A percentile compares a stretch with the other conserved stretches of the same genome.
phyloP scores from a whole-genome alignment of 1,140 invertebrate genomes.

The Drosophila biarmipes region DNA sequence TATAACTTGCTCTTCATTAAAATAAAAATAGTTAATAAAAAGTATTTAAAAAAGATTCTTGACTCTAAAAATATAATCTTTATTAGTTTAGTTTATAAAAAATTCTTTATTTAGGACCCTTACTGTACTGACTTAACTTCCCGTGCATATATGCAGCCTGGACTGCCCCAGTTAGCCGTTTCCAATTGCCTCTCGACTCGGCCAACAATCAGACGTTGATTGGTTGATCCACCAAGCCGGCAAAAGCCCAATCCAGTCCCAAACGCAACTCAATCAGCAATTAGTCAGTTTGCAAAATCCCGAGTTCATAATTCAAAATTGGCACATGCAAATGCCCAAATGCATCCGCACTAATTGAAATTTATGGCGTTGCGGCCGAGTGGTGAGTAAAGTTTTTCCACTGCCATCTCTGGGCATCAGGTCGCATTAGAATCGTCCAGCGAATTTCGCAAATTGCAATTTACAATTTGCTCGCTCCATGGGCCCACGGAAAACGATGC shows the following conservation, averaged over 20 bases:
- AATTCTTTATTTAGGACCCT: not conserved
- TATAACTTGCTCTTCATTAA: no score
- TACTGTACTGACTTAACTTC: not conserved
- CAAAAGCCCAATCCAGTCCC: conserved; percentile 6
- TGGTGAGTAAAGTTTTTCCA: conserved; percentile 31
- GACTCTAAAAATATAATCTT: no score
- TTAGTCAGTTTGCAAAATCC: conserved; percentile 52
- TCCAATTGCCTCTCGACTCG: conserved; percentile 22
- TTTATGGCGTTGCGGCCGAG: conserved; percentile 52
- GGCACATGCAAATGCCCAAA: conserved; percentile 45
- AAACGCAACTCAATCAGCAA: conserved; percentile 56
- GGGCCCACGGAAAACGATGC: conserved; percentile 14
- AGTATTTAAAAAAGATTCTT: no score
- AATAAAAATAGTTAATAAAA: no score
- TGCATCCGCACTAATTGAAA: conserved; percentile 56
- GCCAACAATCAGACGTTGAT: conserved; percentile 41
- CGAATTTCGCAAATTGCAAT: conserved; percentile 44
- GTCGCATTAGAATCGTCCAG: conserved; percentile 44
- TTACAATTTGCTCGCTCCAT: conserved; percentile 39
- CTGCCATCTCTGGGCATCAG: conserved; percentile 15
- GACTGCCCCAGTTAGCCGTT: not conserved
- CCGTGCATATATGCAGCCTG: not conserved
- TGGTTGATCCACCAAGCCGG: conserved; percentile 28
- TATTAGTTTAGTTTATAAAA: no score
- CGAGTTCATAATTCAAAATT: conserved; percentile 73